Base-by-base conservation (phyloP, 2,888 invertebrate species). In the Pharmacophagus antenor region DNA sequence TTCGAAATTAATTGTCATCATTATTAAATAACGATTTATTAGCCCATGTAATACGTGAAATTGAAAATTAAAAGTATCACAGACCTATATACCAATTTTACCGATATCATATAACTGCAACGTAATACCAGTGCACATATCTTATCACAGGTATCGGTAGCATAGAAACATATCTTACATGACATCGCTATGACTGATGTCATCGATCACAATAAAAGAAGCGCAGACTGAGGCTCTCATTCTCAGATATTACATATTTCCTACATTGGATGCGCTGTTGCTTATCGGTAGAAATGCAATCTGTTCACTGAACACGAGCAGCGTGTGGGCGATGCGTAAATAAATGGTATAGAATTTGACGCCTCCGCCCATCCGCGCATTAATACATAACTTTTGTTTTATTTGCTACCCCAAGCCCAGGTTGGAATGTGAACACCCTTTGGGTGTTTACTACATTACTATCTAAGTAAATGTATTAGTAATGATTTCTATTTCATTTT, bases 321-420 rank as follows among this genome's bases (percentile, higher is more conserved):
- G 50, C 37, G 55, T 55, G 59, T 55, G 59, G 59, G 59, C 59
- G 59, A 60, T 60, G 54, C 27, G 49, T 55, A 55, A 59, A 60
- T 60, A 49, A 59, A 55, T 46, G 18, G 44, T 25, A 60, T 44
- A 55, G 59, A 60, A 60, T 60, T 55, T 60, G 59, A 60, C 59
- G 59, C 54, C 59, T 60, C 44, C 48, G 54, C 48, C 54, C 53
- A 54, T 54, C 49, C 54, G 27, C 49, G 49, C 54, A 44, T 42
- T 59, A 48, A 48, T 49, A 37, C 44, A 44, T 49, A n/a, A 25
- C 22, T 59, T 59, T 59, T 54, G 23, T 53, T 54, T 59, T 54
- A 54, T 54, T n/a, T 50, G 17, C 20, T 25, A 22, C 15, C 17
- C 20, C 49, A 18, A 42, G 21, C 20, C 21, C n/a, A 10, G 44